Percentiles rank a stretch among this genome's conserved stretches.
These are phyloP conservation scores for Leptogaster cylindrica DNA, from an alignment of 2,888 invertebrate genomes.

Conservation along the genomic window DNA sequence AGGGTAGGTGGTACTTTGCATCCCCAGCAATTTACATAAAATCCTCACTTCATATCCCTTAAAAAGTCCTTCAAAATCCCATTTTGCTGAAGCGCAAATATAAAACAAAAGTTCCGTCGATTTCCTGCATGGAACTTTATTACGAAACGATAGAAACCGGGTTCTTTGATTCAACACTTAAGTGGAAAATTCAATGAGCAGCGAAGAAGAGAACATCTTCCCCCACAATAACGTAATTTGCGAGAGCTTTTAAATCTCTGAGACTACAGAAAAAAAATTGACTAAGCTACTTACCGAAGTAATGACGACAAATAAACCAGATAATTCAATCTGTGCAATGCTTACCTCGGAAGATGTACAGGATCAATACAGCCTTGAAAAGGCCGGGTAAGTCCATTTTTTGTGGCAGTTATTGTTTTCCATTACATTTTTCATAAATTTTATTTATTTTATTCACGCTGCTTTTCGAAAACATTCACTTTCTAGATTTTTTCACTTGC, in stretches of 20 bases:
- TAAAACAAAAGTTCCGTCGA: neutral
- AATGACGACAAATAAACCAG: neutral
- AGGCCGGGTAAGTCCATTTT: constrained; percentile 63
- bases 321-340: constrained; percentile 12
- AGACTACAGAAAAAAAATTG: neutral
- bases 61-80: neutral
- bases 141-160: neutral
- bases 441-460: too few species aligned
- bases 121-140: neutral
- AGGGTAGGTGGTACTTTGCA: too few species aligned
- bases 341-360: constrained; percentile 61
- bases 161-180: constrained; percentile 20
- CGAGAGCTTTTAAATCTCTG: constrained; percentile 21
- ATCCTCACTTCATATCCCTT: too few species aligned
- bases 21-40: too few species aligned
- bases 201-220: neutral
- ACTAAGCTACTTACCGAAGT: neutral
- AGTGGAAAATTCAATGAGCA: constrained; percentile 35
- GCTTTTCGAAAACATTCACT: too few species aligned
- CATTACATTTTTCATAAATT: constrained; percentile 60
- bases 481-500: too few species aligned
- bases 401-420: constrained; percentile 61
- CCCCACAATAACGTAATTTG: constrained; percentile 26
- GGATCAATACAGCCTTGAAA: constrained; percentile 62
- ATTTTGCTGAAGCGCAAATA: neutral